Evolutionary conservation across 2,797 vertebrate species (phyloP).

Genomic region (Buphagus erythrorhynchus): DNA sequence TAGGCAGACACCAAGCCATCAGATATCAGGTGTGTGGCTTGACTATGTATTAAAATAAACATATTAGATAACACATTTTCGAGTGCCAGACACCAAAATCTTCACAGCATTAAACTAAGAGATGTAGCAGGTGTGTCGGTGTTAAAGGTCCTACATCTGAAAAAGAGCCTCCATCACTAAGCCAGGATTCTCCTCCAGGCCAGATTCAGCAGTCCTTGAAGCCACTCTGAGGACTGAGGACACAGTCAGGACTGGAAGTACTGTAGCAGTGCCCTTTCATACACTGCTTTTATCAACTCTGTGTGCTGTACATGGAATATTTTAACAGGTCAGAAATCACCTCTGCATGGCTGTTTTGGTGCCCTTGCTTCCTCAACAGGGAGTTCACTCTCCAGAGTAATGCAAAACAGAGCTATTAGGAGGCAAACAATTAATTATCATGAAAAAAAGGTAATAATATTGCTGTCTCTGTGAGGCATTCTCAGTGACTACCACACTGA

Average conservation of each 20-base stretch:
- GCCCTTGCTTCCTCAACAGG: background rate
- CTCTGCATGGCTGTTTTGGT: background rate
- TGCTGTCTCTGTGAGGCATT: background rate
- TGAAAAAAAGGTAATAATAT: background rate
- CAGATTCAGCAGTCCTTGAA: background rate
- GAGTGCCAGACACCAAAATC: background rate
- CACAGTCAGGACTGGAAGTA: background rate
- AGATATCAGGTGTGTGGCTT: background rate
- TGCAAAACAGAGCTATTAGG: background rate
- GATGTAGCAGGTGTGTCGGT: background rate
- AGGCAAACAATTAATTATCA: conserved; percentile 22
- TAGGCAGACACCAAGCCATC: background rate
- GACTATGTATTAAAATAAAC: background rate
- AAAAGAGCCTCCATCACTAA: background rate
- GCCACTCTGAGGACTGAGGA: background rate
- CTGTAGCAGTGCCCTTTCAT: background rate
- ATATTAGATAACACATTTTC: background rate
- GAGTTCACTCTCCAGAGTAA: background rate
- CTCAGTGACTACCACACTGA: background rate
- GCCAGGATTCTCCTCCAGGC: background rate
- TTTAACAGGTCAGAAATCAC: background rate
- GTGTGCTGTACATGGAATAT: background rate
- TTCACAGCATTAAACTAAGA: background rate
- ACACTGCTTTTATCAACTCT: background rate
- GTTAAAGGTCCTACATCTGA: background rate